Evolutionary conservation across 2,888 invertebrate species (phyloP).

Genomic region (Ophraella communa): DNA sequence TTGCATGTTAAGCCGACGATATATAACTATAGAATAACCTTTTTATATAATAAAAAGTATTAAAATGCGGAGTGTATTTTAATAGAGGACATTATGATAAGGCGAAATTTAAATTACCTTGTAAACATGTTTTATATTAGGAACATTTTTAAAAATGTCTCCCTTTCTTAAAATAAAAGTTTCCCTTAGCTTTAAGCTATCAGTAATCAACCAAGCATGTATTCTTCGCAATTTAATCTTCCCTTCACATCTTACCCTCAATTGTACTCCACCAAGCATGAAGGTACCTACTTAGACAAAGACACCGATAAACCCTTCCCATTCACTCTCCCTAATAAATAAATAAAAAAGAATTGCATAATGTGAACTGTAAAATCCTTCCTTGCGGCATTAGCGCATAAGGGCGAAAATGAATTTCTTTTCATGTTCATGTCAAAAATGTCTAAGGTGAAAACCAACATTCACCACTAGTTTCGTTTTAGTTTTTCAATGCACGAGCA

Average conservation of each 20-base stretch:
- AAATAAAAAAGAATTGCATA: not conserved
- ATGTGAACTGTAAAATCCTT: not conserved
- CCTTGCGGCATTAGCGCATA: not conserved
- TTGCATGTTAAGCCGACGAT: no score
- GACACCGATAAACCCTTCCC: slow-evolving; percentile 41
- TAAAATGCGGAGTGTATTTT: no score
- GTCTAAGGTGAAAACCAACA: slow-evolving; percentile 10
- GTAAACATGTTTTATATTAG: not conserved
- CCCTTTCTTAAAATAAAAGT: slow-evolving; percentile 1
- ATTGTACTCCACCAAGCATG: slow-evolving; percentile 36
- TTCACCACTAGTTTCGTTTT: slow-evolving; percentile 18
- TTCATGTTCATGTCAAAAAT: slow-evolving; percentile 8
- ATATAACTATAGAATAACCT: no score
- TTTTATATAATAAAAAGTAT: no score
- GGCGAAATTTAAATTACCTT: not conserved
- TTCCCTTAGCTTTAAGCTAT: slow-evolving; percentile 10
- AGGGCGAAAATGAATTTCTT: not conserved
- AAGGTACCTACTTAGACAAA: slow-evolving; percentile 39
- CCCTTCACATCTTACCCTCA: slow-evolving; percentile 30
- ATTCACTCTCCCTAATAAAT: slow-evolving; percentile 15
- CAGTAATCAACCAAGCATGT: slow-evolving; percentile 20
- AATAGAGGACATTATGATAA: no score
- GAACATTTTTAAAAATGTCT: not conserved
- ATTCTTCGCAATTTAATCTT: slow-evolving; percentile 28
- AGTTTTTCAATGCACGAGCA: slow-evolving; percentile 2